Percentiles rank a stretch among this genome's conserved stretches.
Conservation (phyloP, 2,888 invertebrate species). For the Oscheius sp. region DNA sequence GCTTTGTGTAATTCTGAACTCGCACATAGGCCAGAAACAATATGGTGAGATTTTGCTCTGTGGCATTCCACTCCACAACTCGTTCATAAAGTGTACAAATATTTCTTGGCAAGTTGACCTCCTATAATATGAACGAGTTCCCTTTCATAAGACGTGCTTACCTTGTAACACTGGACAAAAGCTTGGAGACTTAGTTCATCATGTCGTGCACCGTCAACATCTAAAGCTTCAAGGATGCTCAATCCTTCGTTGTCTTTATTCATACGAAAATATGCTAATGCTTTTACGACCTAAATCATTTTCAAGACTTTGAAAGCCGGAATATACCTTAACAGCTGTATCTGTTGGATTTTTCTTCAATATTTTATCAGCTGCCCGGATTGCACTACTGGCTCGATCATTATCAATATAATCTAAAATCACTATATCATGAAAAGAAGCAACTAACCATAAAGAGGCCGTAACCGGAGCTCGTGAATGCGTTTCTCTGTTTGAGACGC, state of each 20-base stretch:
- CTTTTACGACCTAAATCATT: constrained; percentile 82
- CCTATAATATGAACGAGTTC: too few species aligned
- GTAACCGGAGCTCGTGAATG: not conserved
- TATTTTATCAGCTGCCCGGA: constrained; percentile 95
- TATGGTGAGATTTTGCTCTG: not conserved
- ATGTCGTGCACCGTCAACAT: constrained; percentile 82
- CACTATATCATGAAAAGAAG: not conserved
- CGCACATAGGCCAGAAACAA: not conserved
- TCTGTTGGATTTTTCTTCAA: constrained; percentile 81
- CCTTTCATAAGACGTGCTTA: too few species aligned
- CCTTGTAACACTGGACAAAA: constrained; percentile 92
- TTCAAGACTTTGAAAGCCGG: not conserved
- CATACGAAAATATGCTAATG: constrained; percentile 88
- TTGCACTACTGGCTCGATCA: constrained; percentile 94
- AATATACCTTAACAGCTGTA: not conserved
- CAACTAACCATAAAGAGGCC: constrained; percentile 14
- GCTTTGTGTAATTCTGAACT: not conserved
- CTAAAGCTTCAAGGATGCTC: constrained; percentile 82
- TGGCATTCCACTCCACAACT: not conserved
- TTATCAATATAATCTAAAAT: constrained; percentile 80
- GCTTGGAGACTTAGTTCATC: constrained; percentile 95
- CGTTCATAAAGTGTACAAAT: not conserved
- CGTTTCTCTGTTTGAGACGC: not conserved
- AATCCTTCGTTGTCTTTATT: constrained; percentile 86
- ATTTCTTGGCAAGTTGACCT: not conserved